These are phyloP conservation scores for Augiades crinisus DNA, from an alignment of 2,888 invertebrate genomes.

Conservation along the genomic window DNA sequence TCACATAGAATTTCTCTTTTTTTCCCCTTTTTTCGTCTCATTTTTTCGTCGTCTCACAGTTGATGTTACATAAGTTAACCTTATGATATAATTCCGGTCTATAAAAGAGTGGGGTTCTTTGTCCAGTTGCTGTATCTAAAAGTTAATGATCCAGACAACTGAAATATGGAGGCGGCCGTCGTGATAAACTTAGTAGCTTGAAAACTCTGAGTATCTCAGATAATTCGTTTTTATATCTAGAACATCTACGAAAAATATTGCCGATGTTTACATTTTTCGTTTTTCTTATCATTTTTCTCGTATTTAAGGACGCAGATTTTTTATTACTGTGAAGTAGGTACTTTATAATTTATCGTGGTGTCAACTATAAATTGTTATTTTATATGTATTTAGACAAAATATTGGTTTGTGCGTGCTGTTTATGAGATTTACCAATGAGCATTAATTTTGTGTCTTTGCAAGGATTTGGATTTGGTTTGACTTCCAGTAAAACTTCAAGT, in stretches of 20 bases:
- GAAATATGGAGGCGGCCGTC: constrained; percentile 16
- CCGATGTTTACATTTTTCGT: too few relatives aligned
- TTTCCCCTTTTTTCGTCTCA: constrained; percentile 16
- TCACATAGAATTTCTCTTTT: constrained; percentile 32
- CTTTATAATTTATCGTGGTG: neutral
- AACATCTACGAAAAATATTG: neutral
- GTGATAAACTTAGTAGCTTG: constrained; percentile 15
- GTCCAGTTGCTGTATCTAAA: constrained; percentile 27
- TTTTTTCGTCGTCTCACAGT: constrained; percentile 18
- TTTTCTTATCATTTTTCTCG: too few relatives aligned
- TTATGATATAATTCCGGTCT: constrained; percentile 26
- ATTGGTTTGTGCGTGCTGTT: too few relatives aligned
- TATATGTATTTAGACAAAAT: too few relatives aligned
- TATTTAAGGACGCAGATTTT: too few relatives aligned
- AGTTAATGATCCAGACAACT: constrained; percentile 23
- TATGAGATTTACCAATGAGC: too few relatives aligned
- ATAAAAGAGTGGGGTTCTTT: constrained; percentile 24
- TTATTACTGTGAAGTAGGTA: neutral
- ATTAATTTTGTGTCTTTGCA: too few relatives aligned
- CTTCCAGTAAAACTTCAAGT: too few relatives aligned
- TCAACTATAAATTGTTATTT: too few relatives aligned
- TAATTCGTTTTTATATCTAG: constrained; percentile 6
- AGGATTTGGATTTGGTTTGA: too few relatives aligned
- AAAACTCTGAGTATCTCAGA: constrained; percentile 6
- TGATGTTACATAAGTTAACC: constrained; percentile 24